Evolutionary conservation across 1,140 invertebrate genomes (phyloP), one percentile per base, ranked within the genome.

Genomic region (Drosophila ficusphila): DNA sequence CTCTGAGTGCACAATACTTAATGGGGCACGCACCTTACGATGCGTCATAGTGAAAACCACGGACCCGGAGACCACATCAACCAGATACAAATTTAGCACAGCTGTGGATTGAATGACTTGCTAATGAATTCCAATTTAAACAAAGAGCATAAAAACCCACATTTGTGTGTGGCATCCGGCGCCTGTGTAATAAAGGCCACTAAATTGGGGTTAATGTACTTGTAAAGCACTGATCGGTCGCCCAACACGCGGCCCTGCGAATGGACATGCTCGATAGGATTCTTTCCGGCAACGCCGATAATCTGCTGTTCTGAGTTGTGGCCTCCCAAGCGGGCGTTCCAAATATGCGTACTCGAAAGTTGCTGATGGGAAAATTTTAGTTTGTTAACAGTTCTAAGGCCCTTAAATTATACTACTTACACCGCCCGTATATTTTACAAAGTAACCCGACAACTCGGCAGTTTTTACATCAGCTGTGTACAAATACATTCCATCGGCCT

Each of bases 181-280:
- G 95, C 95, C 91, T 97, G 94, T 0, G 97, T 96, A 6, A 96
- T 93, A 69, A 99, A 93, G 19, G 96, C 96, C 38, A 98, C 95
- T 58, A 99, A 92, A 93, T 99, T 99, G 18, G 99, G 99, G 94
- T 99, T 99, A 42, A 98, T 94, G 91, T 99, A 99, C 91, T 99
- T 99, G 92, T 99, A 99, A 14, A 99, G 94, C 34, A 99, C 98
- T 89, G 96, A 97, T 77, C 99, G 94, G 93, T 99, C 98, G 25
- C 95, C 96, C 58, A 99, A 92, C 23, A 99, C 98, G 78, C 97
- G 94, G 21, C 99, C 99, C 91, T 98, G 97, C 1, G 98, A 99
- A 91, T 99, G 98, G 7, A 99, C 97, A 81, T 95, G 95, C 93
- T 99, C 98, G 70, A 94, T 92, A 8, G 94, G 92, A 86, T 94